These are phyloP conservation scores for Ianthella basta DNA, from an alignment of 37 sponge, comb jelly and placozoan genomes.

Conservation along the genomic window DNA sequence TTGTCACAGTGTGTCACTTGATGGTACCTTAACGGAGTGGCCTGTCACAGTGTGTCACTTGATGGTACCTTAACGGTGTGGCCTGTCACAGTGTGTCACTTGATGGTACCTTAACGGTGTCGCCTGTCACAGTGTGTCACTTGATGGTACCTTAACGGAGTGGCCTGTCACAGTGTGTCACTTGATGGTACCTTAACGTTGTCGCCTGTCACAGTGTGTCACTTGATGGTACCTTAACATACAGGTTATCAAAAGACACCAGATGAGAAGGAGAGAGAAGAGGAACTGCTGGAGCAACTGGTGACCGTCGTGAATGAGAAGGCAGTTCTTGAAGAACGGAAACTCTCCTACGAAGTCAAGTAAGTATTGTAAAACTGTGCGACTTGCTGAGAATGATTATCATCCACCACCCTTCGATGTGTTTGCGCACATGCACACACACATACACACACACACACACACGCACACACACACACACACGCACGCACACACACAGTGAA, in stretches of 20 bases:
- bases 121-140: not conserved
- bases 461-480: conserved; percentile 34
- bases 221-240: not conserved
- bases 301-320: conserved; percentile 67
- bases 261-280: conserved; percentile 62
- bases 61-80: no score
- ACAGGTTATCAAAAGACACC: conserved; percentile 74
- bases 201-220: not conserved
- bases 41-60: not conserved
- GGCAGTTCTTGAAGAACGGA: conserved; percentile 65
- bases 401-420: no score
- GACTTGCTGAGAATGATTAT: no score
- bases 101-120: no score
- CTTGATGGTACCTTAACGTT: no score
- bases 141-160: no score
- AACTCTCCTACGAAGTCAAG: conserved; percentile 43
- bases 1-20: no score
- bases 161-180: no score
- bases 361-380: conserved; percentile 31
- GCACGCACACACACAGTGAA: conserved; percentile 1
- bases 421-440: not conserved
- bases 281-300: conserved; percentile 60
- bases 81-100: no score
- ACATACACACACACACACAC: conserved; percentile 34
- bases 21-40: no score